Base-by-base conservation (phyloP, 2,113 vertebrate genomes). In the Scomber colias region DNA sequence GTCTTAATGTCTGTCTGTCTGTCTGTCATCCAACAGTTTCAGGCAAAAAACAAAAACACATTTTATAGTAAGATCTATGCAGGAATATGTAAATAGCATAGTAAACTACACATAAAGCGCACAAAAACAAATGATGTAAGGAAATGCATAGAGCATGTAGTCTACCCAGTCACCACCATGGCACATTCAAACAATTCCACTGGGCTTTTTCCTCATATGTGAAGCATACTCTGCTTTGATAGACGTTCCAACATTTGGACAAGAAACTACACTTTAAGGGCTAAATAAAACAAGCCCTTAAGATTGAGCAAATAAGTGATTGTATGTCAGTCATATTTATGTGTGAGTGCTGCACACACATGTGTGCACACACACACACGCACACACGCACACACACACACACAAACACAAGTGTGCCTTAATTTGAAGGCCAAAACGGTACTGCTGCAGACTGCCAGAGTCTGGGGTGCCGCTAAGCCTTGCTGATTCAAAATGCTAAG, bases 101-200 rank as follows among this genome's bases (percentile, higher is more conserved):
- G 48, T 61, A 44, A 10, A 57, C 15, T 46, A 60, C 11, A 82
- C 35, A 70, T 44, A 72, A 62, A 75, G 71, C 15, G 0, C 53
- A 65, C 45, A 56, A 72, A 45, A 45, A 84, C 21, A 76, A 54
- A 64, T 74, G 72, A 76, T n/a, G 40, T 35, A 61, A 45, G 40
- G 49, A 90, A 88, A 90, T 92, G 91, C 88, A 94, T 91, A 90
- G 91, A 82, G 81, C 82, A 71, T 67, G 64, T 78, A 30, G 56
- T 60, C 65, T 13, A 54, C 67, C 79, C 78, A 75, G 64, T 75
- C 62, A 48, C 74, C 57, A 55, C 84, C 71, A 79, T 63, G 73
- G 54, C 82, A 82, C 75, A 77, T 73, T 81, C 77, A 65, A 75
- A 80, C 79, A 27, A 59, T 62, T 77, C 70, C 60, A 82, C 75